Evolutionary conservation across 2,113 vertebrate genomes (phyloP).

Genomic region (Sigmodon hispidus): DNA sequence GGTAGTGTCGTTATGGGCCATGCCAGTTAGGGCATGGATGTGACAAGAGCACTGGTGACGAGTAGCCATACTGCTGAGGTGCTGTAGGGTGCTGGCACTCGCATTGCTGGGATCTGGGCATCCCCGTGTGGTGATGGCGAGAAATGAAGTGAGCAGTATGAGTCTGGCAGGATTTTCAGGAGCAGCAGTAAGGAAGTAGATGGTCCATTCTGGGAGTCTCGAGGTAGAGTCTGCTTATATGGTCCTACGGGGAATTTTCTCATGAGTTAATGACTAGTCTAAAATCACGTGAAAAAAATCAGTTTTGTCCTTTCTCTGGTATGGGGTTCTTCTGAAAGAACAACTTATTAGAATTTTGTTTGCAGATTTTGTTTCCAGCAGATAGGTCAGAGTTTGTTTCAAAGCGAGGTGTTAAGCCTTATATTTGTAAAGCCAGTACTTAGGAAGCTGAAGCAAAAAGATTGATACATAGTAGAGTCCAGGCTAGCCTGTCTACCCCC

Average conservation of each 20-base stretch:
- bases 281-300: background rate
- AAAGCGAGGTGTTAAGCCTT: background rate
- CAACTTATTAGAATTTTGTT: background rate
- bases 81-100: accelerated
- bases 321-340: background rate
- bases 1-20: background rate
- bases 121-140: background rate
- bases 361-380: constrained; percentile 1
- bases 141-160: background rate
- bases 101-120: background rate
- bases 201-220: background rate
- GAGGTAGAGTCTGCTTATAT: background rate
- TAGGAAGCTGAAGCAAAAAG: background rate
- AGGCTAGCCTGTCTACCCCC: background rate
- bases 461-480: background rate
- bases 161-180: background rate
- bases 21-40: background rate
- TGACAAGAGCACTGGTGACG: background rate
- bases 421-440: background rate
- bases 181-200: background rate
- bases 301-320: background rate
- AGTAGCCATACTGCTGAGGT: background rate
- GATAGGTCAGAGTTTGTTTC: background rate
- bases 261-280: background rate
- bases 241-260: background rate